These are phyloP conservation scores for Acrocera orbiculus DNA, from an alignment of 2,888 invertebrate species.

Conservation along the genomic window DNA sequence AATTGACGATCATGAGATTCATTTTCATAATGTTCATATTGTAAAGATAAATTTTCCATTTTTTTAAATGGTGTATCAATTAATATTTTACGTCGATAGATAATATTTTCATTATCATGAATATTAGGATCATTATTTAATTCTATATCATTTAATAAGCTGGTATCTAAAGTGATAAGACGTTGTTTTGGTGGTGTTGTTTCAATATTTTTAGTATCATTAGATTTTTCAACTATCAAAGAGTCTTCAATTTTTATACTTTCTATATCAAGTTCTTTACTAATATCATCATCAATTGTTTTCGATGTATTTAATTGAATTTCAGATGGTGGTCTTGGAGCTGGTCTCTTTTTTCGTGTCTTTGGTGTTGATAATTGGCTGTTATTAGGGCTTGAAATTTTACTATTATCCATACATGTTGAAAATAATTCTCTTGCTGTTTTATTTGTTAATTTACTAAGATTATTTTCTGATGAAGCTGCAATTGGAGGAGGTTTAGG, in stretches of 20 bases:
- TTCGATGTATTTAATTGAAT: neutral
- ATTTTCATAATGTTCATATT: constrained; percentile 10
- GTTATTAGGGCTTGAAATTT: constrained; percentile 19
- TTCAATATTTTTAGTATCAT: neutral
- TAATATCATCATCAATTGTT: no score
- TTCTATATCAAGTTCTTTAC: constrained; percentile 2
- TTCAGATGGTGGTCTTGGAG: constrained; percentile 41
- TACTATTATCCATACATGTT: constrained; percentile 13
- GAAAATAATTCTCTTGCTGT: constrained; percentile 8
- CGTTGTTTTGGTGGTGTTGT: constrained; percentile 11
- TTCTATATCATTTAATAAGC: constrained; percentile 15
- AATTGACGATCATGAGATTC: constrained; percentile 25
- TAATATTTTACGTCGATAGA: constrained; percentile 20
- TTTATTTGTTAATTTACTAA: constrained; percentile 16
- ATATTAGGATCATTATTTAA: constrained; percentile 5
- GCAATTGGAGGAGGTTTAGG: constrained; percentile 19
- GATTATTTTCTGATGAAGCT: constrained; percentile 22
- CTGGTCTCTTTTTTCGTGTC: constrained; percentile 43
- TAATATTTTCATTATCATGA: constrained; percentile 18
- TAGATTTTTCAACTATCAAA: neutral
- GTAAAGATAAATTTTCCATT: constrained; percentile 5
- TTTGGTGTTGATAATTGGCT: constrained; percentile 25
- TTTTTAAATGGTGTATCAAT: constrained; percentile 19
- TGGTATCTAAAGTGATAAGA: constrained; percentile 19
- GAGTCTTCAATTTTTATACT: no score